Evolutionary conservation across 2,888 invertebrate genomes (phyloP), one percentile per base, ranked within the genome.

Genomic region (Prosopocoilus inquinatus): DNA sequence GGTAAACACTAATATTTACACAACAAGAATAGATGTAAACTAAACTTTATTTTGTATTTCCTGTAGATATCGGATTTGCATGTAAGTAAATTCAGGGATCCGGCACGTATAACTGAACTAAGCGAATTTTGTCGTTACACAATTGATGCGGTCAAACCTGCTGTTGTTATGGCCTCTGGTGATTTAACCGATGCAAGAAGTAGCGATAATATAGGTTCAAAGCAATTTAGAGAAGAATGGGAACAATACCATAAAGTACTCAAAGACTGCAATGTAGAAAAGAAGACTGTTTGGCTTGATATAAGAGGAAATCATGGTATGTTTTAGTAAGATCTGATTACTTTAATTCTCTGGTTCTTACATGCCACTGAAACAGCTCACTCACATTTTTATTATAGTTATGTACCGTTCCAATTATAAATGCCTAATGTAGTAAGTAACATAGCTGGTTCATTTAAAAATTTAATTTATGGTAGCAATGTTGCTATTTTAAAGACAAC

Each of bases 221-320:
- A 82, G 38, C 94, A 95, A 78, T 86, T 85, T 63, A 78, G 86
- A 65, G 84, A 85, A 60, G 95, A 96, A 78, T 96, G 95, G 95
- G 74, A 85, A 60, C 82, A 84, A 65, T 96, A 95, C 73, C 80
- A 84, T 64, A 81, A 85, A 67, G 81, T 89, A 59, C 79, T 94
- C 33, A 79, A 83, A 46, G 85, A 88, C 62, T 84, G 85, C 41
- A 82, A 83, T 64, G 82, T 91, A 16, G 79, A 79, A 47, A 79
- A 86, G 39, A 84, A 84, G 69, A 91, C 91, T 2, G 77, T 84
- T 32, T 95, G 94, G 94, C 78, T 95, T 57, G 95, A 95, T 78
- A 88, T 94, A 60, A 81, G 94, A 75, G 95, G 95, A 75, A 94
- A 94, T 81, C 94, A 94, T 83, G 94, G 92, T 91, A 79, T 28